Conservation (phyloP, 2,888 invertebrate species). For the Hypena proboscidalis region DNA sequence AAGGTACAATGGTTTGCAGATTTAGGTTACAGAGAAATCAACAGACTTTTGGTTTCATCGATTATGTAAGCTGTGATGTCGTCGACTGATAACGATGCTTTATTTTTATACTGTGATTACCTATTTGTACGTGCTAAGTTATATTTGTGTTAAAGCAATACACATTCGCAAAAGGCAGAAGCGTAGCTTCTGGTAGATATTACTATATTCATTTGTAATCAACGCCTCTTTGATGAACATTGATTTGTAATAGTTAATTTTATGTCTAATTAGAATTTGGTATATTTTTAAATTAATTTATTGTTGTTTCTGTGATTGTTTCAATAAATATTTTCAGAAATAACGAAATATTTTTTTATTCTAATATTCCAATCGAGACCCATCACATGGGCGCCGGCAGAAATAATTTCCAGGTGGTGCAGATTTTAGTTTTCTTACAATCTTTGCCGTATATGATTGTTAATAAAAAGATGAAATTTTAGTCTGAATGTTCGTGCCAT, state of each 20-base stretch:
- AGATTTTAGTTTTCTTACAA: too few relatives aligned
- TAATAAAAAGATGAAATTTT: too few relatives aligned
- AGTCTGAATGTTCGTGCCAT: too few relatives aligned
- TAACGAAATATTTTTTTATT: slow-evolving; percentile 28
- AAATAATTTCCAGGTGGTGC: too few relatives aligned
- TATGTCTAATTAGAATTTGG: slow-evolving; percentile 61
- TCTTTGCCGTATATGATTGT: too few relatives aligned
- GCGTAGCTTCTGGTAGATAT: slow-evolving; percentile 68
- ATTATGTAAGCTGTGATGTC: slow-evolving; percentile 80
- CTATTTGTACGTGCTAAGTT: slow-evolving; percentile 72
- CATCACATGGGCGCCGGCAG: too few relatives aligned
- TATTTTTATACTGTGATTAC: slow-evolving; percentile 84
- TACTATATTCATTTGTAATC: slow-evolving; percentile 61
- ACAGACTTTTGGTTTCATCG: slow-evolving; percentile 67
- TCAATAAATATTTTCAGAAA: slow-evolving; percentile 66
- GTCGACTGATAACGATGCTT: slow-evolving; percentile 80
- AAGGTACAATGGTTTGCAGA: slow-evolving; percentile 41
- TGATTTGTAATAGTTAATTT: slow-evolving; percentile 55
- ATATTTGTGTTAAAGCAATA: slow-evolving; percentile 63
- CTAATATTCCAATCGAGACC: slow-evolving; percentile 1
- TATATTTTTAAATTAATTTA: slow-evolving; percentile 74
- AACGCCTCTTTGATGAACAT: slow-evolving; percentile 39
- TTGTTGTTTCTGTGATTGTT: slow-evolving; percentile 78
- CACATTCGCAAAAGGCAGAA: slow-evolving; percentile 58
- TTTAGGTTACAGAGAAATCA: slow-evolving; percentile 54